Evolutionary conservation across 2,797 vertebrate species (phyloP), one percentile per base, ranked within the genome.

Genomic region (Erpetoichthys calabaricus): DNA sequence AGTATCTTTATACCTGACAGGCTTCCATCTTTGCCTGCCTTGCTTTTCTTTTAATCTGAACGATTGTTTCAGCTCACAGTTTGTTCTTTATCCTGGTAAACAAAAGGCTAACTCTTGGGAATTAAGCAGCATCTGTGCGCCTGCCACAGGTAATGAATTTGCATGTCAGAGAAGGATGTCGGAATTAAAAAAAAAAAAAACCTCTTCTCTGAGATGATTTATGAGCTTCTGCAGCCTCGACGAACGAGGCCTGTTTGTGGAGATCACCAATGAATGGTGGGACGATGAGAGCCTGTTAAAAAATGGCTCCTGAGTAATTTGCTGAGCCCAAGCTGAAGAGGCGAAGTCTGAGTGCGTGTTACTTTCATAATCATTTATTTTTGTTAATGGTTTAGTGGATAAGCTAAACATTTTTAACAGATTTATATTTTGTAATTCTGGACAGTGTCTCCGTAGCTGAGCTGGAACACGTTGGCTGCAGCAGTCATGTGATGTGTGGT

Each of bases 171-270:
- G 65, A 60, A 72, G 69, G 78, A 60, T 68, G 74, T 81, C 71
- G 66, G 78, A 87, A 86, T 93, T 88, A 84, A 78, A 85, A 25
- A 25, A 25, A 25, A 25, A 25, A 25, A 25, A 25, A 85, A 80
- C 77, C 84, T 86, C 80, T 69, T 85, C 82, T 88, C 72, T 83
- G 70, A 44, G 73, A 84, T 92, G 88, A 92, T 91, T 90, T 89
- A 91, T 89, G 85, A 74, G 73, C 42, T 45, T 44, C 50, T 65
- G 77, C 73, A 80, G 65, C 68, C 66, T 66, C 74, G 62, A 53
- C 69, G 62, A 75, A 67, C 73, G 75, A 73, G 71, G 77, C 79
- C 80, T 80, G 75, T 79, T 60, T 63, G 25, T 60, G 67, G 69
- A 64, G 25, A 25, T 25, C 25, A 25, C 25, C 25, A 25, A 25